Evolutionary conservation across 2,797 vertebrate species (phyloP), one percentile per base, ranked within the genome.

Genomic region (Coranthus polyacanthus): DNA sequence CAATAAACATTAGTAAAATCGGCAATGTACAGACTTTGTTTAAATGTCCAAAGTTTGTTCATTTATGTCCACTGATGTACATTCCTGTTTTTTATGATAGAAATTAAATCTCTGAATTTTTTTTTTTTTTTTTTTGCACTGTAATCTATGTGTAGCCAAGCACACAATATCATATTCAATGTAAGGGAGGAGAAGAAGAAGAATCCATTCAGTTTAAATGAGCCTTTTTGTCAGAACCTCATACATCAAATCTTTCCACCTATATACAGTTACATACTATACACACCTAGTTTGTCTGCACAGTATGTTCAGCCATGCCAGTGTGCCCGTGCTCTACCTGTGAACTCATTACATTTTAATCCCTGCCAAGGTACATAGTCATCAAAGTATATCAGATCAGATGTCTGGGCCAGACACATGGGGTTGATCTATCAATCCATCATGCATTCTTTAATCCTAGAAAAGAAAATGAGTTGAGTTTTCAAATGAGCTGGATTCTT

Each of bases 241-340:
- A 84, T 60, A 84, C 68, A 58, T 81, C 72, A 79, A 71, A 81
- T 82, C 75, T 65, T 79, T 81, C 73, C 63, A 68, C 58, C 66
- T 89, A 92, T 89, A 84, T 89, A 93, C 89, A 91, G 20, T 86
- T 66, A 70, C 75, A 85, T 80, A 86, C 85, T 86, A 89, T 87
- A 86, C 81, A 88, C 81, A 88, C 81, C 76, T 78, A 85, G 37
- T 73, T 80, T 71, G 53, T 84, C 60, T 76, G 80, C 74, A 81
- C 74, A 71, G 47, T 75, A 72, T 78, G 52, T 75, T 82, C 66
- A 75, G 66, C 64, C 49, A 50, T 76, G 77, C 69, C 70, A 82
- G 73, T 68, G 68, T 73, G 78, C 70, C 68, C 44, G 38, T 76
- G 81, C 81, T 82, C 83, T 77, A 87, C 63, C 77, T 80, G 83